Evolutionary conservation across 2,888 invertebrate genomes (phyloP).

Genomic region (Microchrysa polita): DNA sequence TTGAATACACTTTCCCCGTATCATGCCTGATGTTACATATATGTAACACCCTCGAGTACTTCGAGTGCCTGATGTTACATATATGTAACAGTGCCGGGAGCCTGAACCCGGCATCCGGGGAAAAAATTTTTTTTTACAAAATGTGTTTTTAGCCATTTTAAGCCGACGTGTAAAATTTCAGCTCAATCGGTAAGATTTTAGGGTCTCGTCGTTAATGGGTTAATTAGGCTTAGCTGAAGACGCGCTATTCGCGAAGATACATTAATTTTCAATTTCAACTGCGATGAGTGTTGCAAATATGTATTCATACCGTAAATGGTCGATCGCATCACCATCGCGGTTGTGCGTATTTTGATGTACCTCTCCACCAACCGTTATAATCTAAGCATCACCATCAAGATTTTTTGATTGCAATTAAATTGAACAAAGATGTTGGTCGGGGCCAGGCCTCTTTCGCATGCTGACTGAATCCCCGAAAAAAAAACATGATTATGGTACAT

Average conservation of each 20-base stretch:
- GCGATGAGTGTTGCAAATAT: background rate
- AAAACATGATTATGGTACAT: slow-evolving; percentile 4
- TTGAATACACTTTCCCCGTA: too few species aligned
- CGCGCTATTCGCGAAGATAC: background rate
- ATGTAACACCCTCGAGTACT: too few species aligned
- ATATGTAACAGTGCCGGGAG: too few species aligned
- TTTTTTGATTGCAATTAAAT: slow-evolving; percentile 28
- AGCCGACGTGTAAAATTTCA: too few species aligned
- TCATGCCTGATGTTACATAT: too few species aligned
- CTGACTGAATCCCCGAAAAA: background rate
- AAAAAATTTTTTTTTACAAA: too few species aligned
- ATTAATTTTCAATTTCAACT: background rate
- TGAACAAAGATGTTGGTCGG: slow-evolving; percentile 7
- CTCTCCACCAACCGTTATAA: slow-evolving; percentile 15
- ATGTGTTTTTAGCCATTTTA: too few species aligned
- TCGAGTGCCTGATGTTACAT: too few species aligned
- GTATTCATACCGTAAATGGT: background rate
- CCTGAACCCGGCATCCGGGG: too few species aligned
- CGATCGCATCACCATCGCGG: background rate
- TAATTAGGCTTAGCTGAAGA: slow-evolving; percentile 1
- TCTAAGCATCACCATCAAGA: background rate
- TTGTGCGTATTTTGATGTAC: too few species aligned
- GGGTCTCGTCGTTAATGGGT: background rate
- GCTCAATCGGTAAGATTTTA: too few species aligned
- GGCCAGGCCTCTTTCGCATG: background rate